Evolutionary conservation across 1,140 invertebrate genomes (phyloP).

Genomic region (Matsumurasca onukii): DNA sequence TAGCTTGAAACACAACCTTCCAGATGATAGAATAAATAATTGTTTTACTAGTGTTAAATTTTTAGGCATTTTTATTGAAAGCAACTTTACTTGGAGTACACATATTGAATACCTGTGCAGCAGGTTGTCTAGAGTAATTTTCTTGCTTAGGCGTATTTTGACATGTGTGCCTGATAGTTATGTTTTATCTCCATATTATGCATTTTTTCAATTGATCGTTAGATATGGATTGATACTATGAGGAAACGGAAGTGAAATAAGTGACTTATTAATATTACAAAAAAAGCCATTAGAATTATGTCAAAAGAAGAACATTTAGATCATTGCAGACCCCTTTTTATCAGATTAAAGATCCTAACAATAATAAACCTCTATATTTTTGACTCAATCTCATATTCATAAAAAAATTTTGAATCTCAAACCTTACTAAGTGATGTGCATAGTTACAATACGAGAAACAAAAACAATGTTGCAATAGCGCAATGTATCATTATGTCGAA

Average conservation of each 20-base stretch:
- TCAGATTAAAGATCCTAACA: too few relatives aligned
- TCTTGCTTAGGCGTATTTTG: not conserved
- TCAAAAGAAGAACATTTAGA: too few relatives aligned
- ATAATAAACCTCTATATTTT: too few relatives aligned
- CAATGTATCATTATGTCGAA: too few relatives aligned
- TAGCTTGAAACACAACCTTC: not conserved
- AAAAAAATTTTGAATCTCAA: too few relatives aligned
- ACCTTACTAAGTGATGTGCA: too few relatives aligned
- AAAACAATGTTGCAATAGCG: too few relatives aligned
- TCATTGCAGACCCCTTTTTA: too few relatives aligned
- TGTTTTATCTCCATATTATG: not conserved
- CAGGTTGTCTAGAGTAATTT: not conserved
- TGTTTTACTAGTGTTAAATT: not conserved
- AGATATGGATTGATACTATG: not conserved
- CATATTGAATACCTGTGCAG: not conserved
- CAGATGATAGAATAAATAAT: not conserved
- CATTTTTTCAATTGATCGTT: not conserved
- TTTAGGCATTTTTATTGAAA: not conserved
- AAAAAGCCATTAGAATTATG: not conserved
- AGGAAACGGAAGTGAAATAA: not conserved
- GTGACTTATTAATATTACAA: not conserved
- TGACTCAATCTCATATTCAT: too few relatives aligned
- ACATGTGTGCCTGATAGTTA: not conserved
- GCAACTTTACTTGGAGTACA: not conserved
- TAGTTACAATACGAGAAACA: too few relatives aligned